Conservation (phyloP, 1,140 invertebrate genomes). For the Chironomus striatipennis region DNA sequence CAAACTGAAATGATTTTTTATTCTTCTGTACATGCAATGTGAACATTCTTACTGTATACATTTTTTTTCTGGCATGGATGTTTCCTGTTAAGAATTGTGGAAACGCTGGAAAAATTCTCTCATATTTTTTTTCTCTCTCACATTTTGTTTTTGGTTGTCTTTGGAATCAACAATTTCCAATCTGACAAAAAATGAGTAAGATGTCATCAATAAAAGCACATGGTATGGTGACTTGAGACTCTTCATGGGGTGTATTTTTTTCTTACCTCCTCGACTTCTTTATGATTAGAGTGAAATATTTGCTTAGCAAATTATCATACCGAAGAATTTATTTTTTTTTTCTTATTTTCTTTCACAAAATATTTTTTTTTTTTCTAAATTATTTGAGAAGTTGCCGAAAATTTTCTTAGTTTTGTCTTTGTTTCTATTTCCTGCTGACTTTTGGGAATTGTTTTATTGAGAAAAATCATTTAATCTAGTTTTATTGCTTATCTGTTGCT, state of each 20-base stretch:
- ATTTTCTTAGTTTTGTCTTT: no score
- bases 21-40: neutral
- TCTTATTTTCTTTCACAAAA: neutral
- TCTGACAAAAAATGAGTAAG: neutral
- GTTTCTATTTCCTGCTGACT: no score
- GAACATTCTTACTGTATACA: neutral
- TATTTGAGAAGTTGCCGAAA: neutral
- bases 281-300: neutral
- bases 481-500: neutral
- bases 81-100: no score
- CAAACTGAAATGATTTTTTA: neutral
- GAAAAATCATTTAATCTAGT: neutral
- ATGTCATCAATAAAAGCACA: neutral
- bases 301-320: neutral
- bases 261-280: no score
- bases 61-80: neutral
- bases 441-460: neutral
- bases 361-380: no score
- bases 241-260: neutral
- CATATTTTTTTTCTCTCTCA: neutral
- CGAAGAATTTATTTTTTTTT: neutral
- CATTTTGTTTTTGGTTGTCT: no score
- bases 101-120: neutral
- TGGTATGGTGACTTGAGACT: neutral
- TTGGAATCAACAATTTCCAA: no score